phyloP scores from a whole-genome alignment of 1,140 invertebrate genomes.

The Pseudomyrmex gracilis region DNA sequence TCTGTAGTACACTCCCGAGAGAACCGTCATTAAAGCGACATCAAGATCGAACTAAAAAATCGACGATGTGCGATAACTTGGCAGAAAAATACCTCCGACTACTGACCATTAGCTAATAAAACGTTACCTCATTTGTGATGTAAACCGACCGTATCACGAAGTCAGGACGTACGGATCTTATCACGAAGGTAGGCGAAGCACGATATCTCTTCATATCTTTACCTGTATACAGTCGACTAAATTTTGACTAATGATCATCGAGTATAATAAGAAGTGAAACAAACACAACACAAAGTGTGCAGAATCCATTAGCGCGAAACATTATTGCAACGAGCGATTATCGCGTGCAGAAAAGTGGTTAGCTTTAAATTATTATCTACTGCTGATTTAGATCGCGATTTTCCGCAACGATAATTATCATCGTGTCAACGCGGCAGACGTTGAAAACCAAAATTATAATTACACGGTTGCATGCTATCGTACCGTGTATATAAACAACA shows the following conservation, averaged over 20 bases:
- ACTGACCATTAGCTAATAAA: neutral
- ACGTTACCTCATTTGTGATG: neutral
- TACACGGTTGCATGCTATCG: neutral
- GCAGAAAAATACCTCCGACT: neutral
- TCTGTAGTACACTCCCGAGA: too few relatives aligned
- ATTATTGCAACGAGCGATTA: neutral
- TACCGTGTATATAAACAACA: too few relatives aligned
- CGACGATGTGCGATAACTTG: too few relatives aligned
- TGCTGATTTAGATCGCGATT: too few relatives aligned
- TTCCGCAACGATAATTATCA: too few relatives aligned
- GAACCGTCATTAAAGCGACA: neutral
- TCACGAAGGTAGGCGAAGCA: neutral
- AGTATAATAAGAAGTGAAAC: neutral
- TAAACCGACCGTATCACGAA: neutral
- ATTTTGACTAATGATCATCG: neutral
- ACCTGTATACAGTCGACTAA: neutral
- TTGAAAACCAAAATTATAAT: neutral
- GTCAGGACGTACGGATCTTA: neutral
- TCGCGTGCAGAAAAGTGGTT: neutral
- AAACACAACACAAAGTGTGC: conserved; percentile 5
- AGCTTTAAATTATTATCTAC: neutral
- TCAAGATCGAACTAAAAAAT: neutral
- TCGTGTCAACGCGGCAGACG: too few relatives aligned
- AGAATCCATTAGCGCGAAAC: conserved; percentile 1
- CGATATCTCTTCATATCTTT: neutral